Conservation (phyloP, 2,113 vertebrate species). For the Larimichthys crocea region DNA sequence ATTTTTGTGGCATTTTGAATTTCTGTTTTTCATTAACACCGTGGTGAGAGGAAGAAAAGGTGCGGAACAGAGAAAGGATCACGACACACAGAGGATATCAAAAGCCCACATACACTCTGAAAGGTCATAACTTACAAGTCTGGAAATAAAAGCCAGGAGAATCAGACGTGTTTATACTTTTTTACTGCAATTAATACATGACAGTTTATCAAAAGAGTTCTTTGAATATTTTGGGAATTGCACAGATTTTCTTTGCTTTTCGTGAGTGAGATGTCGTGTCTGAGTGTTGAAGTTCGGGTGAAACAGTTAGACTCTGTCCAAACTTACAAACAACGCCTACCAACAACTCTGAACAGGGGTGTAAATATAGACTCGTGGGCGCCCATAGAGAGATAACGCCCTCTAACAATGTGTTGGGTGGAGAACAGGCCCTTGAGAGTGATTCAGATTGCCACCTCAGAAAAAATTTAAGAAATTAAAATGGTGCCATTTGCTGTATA, state of each 20-base stretch:
- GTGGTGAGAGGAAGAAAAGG: conserved; percentile 2
- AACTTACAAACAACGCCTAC: too few relatives aligned
- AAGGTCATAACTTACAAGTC: conserved; percentile 47
- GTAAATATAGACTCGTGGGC: too few relatives aligned
- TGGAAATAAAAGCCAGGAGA: conserved; percentile 24
- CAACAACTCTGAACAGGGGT: too few relatives aligned
- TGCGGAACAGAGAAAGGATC: conserved; percentile 2
- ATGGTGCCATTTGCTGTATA: too few relatives aligned
- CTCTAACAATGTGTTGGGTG: too few relatives aligned
- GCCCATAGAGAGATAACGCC: too few relatives aligned
- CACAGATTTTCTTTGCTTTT: neutral
- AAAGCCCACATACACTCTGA: conserved; percentile 34
- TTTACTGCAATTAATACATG: neutral
- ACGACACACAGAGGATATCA: conserved; percentile 19
- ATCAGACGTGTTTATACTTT: conserved; percentile 13
- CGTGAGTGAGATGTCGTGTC: neutral
- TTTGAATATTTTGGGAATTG: neutral
- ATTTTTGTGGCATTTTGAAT: conserved; percentile 47
- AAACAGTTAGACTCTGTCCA: neutral
- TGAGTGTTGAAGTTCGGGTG: neutral
- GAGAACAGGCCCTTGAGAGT: too few relatives aligned
- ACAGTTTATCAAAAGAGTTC: conserved; percentile 3
- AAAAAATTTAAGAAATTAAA: too few relatives aligned
- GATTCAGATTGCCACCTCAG: too few relatives aligned
- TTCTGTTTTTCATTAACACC: conserved; percentile 31